Percentiles rank a stretch among this genome's conserved stretches.
phyloP scores from a whole-genome alignment of 2,113 vertebrate genomes.

The Brachionichthys hirsutus region DNA sequence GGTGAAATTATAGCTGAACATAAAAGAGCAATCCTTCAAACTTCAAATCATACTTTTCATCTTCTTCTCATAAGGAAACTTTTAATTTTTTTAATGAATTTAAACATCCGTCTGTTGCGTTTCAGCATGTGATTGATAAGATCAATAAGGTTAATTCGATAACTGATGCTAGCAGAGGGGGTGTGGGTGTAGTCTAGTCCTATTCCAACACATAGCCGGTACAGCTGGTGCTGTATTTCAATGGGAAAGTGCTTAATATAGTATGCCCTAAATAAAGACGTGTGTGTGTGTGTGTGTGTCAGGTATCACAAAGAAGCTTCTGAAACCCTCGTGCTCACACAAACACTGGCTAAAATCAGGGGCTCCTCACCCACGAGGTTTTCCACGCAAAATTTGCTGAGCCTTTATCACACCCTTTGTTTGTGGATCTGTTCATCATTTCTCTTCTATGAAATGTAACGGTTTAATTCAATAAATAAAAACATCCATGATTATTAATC shows the following conservation, averaged over 20 bases:
- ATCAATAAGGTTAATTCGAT: slow-evolving; percentile 63
- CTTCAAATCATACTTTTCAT: no score
- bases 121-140: slow-evolving; percentile 44
- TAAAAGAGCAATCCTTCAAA: no score
- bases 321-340: slow-evolving; percentile 67
- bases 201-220: slow-evolving; percentile 69
- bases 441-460: slow-evolving; percentile 48
- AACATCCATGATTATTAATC: no score
- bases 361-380: slow-evolving; percentile 50
- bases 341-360: slow-evolving; percentile 63
- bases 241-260: slow-evolving; percentile 83
- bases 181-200: slow-evolving; percentile 37
- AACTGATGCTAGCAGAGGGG: slow-evolving; percentile 47
- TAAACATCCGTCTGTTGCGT: slow-evolving; percentile 8
- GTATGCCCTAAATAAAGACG: slow-evolving; percentile 80
- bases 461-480: slow-evolving; percentile 24
- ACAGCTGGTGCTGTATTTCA: slow-evolving; percentile 87
- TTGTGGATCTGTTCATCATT: slow-evolving; percentile 43
- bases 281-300: slow-evolving; percentile 75
- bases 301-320: slow-evolving; percentile 80
- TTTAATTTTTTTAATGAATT: slow-evolving; percentile 12
- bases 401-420: slow-evolving; percentile 49
- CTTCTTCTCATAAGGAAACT: slow-evolving; percentile 1
- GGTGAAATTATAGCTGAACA: background rate
- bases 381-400: slow-evolving; percentile 59